These are phyloP conservation scores for Elephas maximus DNA, from an alignment of 2,113 vertebrate genomes.

Conservation along the genomic window DNA sequence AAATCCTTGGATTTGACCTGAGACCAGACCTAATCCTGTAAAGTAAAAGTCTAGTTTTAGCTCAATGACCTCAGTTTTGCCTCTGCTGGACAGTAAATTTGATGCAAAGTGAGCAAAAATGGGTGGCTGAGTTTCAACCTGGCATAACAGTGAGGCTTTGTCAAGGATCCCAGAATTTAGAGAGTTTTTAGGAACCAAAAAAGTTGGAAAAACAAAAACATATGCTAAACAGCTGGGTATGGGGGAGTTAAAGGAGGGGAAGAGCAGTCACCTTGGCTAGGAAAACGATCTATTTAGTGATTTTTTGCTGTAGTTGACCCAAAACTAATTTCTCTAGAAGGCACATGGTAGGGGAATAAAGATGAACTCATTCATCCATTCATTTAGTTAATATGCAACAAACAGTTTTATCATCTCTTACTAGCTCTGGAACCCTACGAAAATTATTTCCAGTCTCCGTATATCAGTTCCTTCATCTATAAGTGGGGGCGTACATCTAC, in stretches of 20 bases:
- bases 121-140: conserved; percentile 85
- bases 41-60: conserved; percentile 72
- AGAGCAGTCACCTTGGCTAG: conserved; percentile 53
- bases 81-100: conserved; percentile 84
- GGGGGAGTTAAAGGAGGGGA: conserved; percentile 17
- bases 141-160: conserved; percentile 79
- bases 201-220: conserved; percentile 80
- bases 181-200: conserved; percentile 71
- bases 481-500: neutral
- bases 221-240: conserved; percentile 80
- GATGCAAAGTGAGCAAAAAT: conserved; percentile 78
- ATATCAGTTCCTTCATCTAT: neutral
- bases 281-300: conserved; percentile 17
- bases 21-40: conserved; percentile 53
- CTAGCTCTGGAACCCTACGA: neutral
- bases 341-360: neutral
- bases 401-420: neutral
- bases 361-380: neutral
- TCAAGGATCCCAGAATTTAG: conserved; percentile 82
- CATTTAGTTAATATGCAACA: neutral
- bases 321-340: conserved; percentile 12
- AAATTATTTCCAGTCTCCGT: neutral
- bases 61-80: conserved; percentile 73
- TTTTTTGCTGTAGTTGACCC: conserved; percentile 3
- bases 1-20: conserved; percentile 62